Conservation (phyloP, 2,888 invertebrate genomes). For the Drosophila kuntzei region DNA sequence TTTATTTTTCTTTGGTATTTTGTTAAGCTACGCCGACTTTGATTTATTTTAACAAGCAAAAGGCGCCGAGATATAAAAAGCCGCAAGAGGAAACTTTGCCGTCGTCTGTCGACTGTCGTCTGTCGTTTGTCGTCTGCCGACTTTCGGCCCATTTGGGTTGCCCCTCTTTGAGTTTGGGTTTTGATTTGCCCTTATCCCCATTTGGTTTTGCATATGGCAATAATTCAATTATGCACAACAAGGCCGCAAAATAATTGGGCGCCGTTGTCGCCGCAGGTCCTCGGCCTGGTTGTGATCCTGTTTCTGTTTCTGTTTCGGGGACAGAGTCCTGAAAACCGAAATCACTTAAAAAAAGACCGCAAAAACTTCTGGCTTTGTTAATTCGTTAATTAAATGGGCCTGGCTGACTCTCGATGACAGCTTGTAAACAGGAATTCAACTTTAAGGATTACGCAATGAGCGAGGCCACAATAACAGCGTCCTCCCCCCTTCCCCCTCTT, state of each 20-base stretch:
- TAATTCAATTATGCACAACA: slow-evolving; percentile 81
- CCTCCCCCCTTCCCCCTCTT: neutral
- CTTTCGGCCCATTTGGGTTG: neutral
- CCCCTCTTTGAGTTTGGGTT: slow-evolving; percentile 1
- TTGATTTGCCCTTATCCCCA: slow-evolving; percentile 45
- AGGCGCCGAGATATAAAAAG: slow-evolving; percentile 62
- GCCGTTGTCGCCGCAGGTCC: slow-evolving; percentile 35
- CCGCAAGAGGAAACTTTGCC: slow-evolving; percentile 66
- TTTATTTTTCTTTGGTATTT: slow-evolving; percentile 20
- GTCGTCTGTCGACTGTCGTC: slow-evolving; percentile 42
- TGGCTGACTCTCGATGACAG: slow-evolving; percentile 66
- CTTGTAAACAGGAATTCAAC: slow-evolving; percentile 72
- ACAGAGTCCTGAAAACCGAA: slow-evolving; percentile 48
- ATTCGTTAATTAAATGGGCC: slow-evolving; percentile 80
- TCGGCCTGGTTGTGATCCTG: slow-evolving; percentile 12
- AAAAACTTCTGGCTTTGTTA: slow-evolving; percentile 80
- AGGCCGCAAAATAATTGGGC: slow-evolving; percentile 75
- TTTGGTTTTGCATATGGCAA: slow-evolving; percentile 77
- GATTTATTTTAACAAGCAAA: slow-evolving; percentile 73
- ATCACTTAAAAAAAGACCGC: slow-evolving; percentile 66
- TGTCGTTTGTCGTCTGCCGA: slow-evolving; percentile 39
- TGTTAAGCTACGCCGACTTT: slow-evolving; percentile 60
- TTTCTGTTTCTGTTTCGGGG: slow-evolving; percentile 6
- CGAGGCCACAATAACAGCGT: slow-evolving; percentile 40
- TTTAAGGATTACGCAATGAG: slow-evolving; percentile 76